phyloP scores from a whole-genome alignment of 2,888 invertebrate genomes.

The Cantharis nigra region DNA sequence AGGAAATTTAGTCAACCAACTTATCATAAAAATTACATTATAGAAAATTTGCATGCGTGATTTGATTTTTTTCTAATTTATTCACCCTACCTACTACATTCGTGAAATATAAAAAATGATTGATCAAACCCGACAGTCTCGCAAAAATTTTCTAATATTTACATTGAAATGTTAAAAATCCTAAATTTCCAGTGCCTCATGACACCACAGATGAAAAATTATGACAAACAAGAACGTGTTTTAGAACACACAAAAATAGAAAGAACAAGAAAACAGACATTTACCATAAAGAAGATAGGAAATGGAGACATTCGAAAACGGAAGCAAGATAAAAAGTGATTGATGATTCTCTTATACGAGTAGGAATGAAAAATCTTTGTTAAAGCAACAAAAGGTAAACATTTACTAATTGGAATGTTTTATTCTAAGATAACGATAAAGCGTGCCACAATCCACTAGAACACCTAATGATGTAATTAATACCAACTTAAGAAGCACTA shows the following conservation, averaged over 20 bases:
- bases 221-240: constrained; percentile 33
- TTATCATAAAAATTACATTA: constrained; percentile 32
- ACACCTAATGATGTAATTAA: neutral
- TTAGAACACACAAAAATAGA: constrained; percentile 22
- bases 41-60: constrained; percentile 35
- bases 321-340: constrained; percentile 36
- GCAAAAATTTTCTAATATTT: constrained; percentile 20
- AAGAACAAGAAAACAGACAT: constrained; percentile 28
- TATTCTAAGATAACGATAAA: constrained; percentile 12
- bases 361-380: constrained; percentile 30
- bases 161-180: constrained; percentile 26
- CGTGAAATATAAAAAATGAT: constrained; percentile 22
- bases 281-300: constrained; percentile 30
- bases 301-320: constrained; percentile 33
- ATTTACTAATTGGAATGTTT: constrained; percentile 30
- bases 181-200: constrained; percentile 13
- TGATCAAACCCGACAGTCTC: constrained; percentile 20
- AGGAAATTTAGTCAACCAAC: constrained; percentile 27
- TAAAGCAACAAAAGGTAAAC: constrained; percentile 25
- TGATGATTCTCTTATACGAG: constrained; percentile 29
- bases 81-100: constrained; percentile 19
- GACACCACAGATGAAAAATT: constrained; percentile 29
- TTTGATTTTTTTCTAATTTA: constrained; percentile 35
- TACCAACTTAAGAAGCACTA: neutral
- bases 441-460: constrained; percentile 1